A percentile compares a stretch with the other conserved stretches of the same genome.
These are phyloP conservation scores for Falcaria lacertinaria DNA, from an alignment of 2,888 invertebrate species.

Conservation along the genomic window DNA sequence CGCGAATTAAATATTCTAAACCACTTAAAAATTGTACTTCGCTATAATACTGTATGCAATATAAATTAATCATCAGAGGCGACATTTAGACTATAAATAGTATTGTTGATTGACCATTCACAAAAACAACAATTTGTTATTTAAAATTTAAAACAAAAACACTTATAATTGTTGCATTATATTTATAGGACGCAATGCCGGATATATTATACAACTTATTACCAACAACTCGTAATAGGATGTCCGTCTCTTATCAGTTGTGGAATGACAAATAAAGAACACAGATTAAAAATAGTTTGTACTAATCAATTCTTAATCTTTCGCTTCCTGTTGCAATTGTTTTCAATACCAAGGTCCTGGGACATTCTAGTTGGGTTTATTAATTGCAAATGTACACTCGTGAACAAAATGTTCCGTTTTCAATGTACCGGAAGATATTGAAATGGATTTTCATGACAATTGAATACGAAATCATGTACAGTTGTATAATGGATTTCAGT, in stretches of 20 bases:
- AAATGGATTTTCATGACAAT: no score
- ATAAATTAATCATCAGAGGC: no score
- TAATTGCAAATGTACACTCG: not conserved
- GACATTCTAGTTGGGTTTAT: not conserved
- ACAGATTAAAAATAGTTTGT: slow-evolving; percentile 31
- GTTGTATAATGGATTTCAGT: no score
- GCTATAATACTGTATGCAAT: no score
- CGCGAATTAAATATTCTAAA: no score
- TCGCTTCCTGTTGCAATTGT: slow-evolving; percentile 34
- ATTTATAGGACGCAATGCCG: not conserved
- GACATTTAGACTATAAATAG: no score
- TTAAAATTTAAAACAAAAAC: not conserved
- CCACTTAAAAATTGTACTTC: no score
- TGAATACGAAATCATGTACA: no score
- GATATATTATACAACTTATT: not conserved
- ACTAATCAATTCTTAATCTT: slow-evolving; percentile 29
- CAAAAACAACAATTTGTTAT: not conserved
- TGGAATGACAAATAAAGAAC: slow-evolving; percentile 14
- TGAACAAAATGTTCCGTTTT: not conserved
- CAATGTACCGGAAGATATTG: no score
- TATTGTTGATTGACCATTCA: no score
- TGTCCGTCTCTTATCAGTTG: slow-evolving; percentile 2
- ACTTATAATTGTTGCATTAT: not conserved
- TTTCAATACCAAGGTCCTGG: slow-evolving; percentile 26
- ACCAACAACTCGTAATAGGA: not conserved